Conservation (phyloP, 2,888 invertebrate genomes). For the Tenthredo mesomela region DNA sequence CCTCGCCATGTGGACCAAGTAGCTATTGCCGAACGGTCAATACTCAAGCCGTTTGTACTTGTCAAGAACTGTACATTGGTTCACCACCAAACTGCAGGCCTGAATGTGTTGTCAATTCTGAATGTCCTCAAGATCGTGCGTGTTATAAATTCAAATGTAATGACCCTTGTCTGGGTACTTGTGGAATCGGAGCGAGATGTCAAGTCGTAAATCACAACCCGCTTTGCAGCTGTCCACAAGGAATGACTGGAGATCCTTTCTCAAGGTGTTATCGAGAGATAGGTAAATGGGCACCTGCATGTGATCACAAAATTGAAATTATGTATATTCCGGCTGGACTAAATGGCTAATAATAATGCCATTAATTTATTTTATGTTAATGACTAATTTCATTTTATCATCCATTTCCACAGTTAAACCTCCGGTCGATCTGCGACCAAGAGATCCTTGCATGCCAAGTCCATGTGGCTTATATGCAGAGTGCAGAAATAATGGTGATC, state of each 20-base stretch:
- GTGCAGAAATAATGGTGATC: conserved; percentile 82
- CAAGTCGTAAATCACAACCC: conserved; percentile 91
- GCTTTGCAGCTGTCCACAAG: conserved; percentile 87
- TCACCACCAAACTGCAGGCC: conserved; percentile 90
- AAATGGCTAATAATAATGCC: background rate
- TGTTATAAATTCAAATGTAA: conserved; percentile 91
- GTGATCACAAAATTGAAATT: too few species aligned
- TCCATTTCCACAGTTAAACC: conserved; percentile 48
- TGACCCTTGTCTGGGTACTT: conserved; percentile 91
- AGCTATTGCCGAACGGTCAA: conserved; percentile 88
- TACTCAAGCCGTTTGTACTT: conserved; percentile 88
- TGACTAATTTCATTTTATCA: background rate
- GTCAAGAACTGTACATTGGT: conserved; percentile 86
- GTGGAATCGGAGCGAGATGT: conserved; percentile 88
- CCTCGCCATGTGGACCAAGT: conserved; percentile 90
- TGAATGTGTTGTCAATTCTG: conserved; percentile 90
- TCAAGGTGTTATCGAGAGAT: conserved; percentile 84
- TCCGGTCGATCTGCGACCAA: conserved; percentile 71
- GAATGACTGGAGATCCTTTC: conserved; percentile 90
- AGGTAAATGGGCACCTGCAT: conserved; percentile 58
- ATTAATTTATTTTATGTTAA: background rate
- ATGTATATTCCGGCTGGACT: too few species aligned
- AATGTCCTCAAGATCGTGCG: conserved; percentile 89
- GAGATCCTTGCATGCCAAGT: conserved; percentile 86
- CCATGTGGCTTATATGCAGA: conserved; percentile 87